These are phyloP conservation scores for Drosophila antonietae DNA, from an alignment of 2,888 invertebrate species.

Conservation along the genomic window DNA sequence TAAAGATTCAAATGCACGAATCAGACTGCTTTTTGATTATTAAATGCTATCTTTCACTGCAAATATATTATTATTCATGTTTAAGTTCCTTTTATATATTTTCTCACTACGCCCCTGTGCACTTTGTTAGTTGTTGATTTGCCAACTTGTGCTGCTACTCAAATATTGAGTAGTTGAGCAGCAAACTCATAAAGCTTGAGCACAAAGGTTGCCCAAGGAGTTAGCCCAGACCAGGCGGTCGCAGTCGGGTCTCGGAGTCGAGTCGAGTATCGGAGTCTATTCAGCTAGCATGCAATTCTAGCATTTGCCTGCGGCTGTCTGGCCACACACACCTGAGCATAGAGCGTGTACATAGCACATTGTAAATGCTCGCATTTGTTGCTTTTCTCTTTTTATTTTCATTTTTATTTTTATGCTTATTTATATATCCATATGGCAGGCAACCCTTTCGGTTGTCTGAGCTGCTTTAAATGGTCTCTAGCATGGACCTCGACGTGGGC, in stretches of 20 bases:
- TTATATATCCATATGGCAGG: slow-evolving; percentile 38
- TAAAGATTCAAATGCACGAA: too few relatives aligned
- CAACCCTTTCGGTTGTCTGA: slow-evolving; percentile 50
- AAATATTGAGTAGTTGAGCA: slow-evolving; percentile 57
- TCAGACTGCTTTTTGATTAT: too few relatives aligned
- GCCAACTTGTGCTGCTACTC: slow-evolving; percentile 36
- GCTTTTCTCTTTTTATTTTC: slow-evolving; percentile 28
- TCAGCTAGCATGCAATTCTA: slow-evolving; percentile 70
- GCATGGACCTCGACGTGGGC: slow-evolving; percentile 26
- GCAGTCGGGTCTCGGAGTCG: background rate
- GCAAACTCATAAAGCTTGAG: slow-evolving; percentile 52
- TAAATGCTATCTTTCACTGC: background rate
- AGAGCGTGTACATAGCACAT: slow-evolving; percentile 20
- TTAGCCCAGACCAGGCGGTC: background rate
- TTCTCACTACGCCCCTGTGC: slow-evolving; percentile 18
- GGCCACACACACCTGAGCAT: slow-evolving; percentile 32
- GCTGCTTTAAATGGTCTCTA: slow-evolving; percentile 45
- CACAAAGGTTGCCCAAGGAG: slow-evolving; percentile 36
- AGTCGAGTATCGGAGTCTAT: slow-evolving; percentile 35
- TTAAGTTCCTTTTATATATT: background rate
- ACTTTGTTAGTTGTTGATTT: slow-evolving; percentile 33
- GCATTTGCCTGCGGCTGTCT: slow-evolving; percentile 68
- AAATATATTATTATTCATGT: background rate
- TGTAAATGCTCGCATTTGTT: slow-evolving; percentile 45
- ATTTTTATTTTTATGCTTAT: slow-evolving; percentile 38